Evolutionary conservation across 2,797 vertebrate species (phyloP).

Genomic region (Gymnoscopelus microlampas): DNA sequence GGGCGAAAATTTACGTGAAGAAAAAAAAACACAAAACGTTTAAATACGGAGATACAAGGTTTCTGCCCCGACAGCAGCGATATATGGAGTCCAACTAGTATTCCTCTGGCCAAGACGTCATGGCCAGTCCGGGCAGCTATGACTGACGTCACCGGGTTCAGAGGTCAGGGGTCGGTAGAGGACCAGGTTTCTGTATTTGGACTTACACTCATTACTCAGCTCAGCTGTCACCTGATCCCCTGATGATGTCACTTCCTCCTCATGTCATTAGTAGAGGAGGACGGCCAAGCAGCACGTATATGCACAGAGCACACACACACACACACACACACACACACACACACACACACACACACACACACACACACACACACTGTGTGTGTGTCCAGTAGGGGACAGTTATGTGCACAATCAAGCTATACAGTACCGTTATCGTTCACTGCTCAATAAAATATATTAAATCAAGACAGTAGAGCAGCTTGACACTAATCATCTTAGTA

Average conservation of each 20-base stretch:
- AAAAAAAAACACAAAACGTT: no score
- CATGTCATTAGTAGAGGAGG: conserved; percentile 52
- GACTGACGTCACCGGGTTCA: conserved; percentile 22
- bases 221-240: conserved; percentile 64
- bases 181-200: conserved; percentile 60
- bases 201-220: conserved; percentile 72
- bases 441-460: conserved; percentile 1
- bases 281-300: no score
- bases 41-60: no score
- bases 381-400: conserved; percentile 12
- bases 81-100: conserved; percentile 69
- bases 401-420: conserved; percentile 49
- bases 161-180: conserved; percentile 52
- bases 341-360: background rate
- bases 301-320: background rate
- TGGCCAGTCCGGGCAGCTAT: conserved; percentile 2
- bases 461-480: conserved; percentile 31
- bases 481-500: conserved; percentile 62
- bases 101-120: conserved; percentile 47
- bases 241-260: conserved; percentile 59
- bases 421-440: background rate
- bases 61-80: background rate
- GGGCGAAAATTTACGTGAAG: no score
- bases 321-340: conserved; percentile 28
- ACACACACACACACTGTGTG: conserved; percentile 7